These are phyloP conservation scores for Rhincodon typus DNA, from an alignment of 2,797 vertebrate species.

Conservation along the genomic window DNA sequence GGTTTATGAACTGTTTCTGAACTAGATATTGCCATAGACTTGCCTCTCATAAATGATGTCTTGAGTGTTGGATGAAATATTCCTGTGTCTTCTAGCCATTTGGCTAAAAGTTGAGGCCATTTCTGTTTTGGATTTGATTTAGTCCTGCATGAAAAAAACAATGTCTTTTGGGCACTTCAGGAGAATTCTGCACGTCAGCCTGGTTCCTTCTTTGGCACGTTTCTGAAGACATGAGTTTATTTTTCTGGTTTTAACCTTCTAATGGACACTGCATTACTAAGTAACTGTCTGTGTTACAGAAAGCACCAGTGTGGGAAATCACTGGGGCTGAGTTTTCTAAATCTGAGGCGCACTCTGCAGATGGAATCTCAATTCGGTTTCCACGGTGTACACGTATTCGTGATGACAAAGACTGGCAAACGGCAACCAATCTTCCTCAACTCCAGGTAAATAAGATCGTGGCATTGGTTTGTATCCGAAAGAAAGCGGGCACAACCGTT, in stretches of 20 bases:
- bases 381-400: constrained; percentile 91
- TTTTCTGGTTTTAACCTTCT: neutral
- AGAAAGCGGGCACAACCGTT: too few relatives aligned
- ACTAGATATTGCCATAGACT: neutral
- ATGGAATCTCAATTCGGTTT: constrained; percentile 98
- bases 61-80: neutral
- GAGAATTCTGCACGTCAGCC: neutral
- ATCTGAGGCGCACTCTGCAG: constrained; percentile 90
- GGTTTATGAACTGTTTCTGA: constrained; percentile 38
- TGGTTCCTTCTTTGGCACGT: neutral
- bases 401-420: constrained; percentile 94
- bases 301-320: constrained; percentile 93
- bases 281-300: constrained; percentile 57
- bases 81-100: neutral
- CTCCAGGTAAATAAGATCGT: constrained; percentile 64
- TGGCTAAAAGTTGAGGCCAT: neutral
- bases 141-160: neutral
- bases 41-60: neutral
- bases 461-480: neutral
- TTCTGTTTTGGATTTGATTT: neutral
- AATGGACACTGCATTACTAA: too few relatives aligned
- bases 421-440: constrained; percentile 80
- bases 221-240: neutral
- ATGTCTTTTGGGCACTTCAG: neutral
- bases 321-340: constrained; percentile 94